Conservation (phyloP, 2,797 vertebrate species). For the Ambastaia sidthimunki region DNA sequence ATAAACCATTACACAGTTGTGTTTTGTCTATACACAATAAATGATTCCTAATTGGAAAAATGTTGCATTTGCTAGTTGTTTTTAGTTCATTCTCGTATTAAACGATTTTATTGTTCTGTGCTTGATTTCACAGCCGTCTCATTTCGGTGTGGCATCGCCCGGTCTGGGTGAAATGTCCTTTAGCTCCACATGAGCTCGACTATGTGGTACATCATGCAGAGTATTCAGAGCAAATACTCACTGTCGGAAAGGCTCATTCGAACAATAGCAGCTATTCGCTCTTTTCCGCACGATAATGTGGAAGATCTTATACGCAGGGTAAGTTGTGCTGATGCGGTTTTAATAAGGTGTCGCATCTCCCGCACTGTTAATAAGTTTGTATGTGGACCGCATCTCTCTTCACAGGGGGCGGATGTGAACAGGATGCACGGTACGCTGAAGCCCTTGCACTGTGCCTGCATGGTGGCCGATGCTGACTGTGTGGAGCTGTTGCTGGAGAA, state of each 20-base stretch:
- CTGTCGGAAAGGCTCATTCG: constrained; percentile 95
- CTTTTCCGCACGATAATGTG: constrained; percentile 94
- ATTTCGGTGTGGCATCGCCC: constrained; percentile 67
- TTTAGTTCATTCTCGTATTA: neutral
- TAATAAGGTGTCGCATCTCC: neutral
- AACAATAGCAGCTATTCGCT: constrained; percentile 93
- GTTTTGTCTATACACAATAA: neutral
- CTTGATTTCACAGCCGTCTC: constrained; percentile 55
- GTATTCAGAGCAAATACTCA: constrained; percentile 96
- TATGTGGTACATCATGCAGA: constrained; percentile 99
- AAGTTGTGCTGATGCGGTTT: constrained; percentile 18
- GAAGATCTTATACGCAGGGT: constrained; percentile 95
- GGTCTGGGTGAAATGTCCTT: constrained; percentile 80
- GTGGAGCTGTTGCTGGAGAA: constrained; percentile 95
- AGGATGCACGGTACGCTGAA: constrained; percentile 94
- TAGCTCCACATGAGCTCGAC: constrained; percentile 86
- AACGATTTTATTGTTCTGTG: neutral
- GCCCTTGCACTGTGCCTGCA: constrained; percentile 96
- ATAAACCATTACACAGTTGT: neutral
- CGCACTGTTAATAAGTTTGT: neutral
- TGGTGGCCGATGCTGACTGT: constrained; percentile 95
- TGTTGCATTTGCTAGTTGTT: neutral
- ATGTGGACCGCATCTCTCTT: neutral
- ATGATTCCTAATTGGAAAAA: neutral
- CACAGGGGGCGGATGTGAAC: constrained; percentile 94